These are phyloP conservation scores for Endotricha flammealis DNA, from an alignment of 2,888 invertebrate species.

Conservation along the genomic window DNA sequence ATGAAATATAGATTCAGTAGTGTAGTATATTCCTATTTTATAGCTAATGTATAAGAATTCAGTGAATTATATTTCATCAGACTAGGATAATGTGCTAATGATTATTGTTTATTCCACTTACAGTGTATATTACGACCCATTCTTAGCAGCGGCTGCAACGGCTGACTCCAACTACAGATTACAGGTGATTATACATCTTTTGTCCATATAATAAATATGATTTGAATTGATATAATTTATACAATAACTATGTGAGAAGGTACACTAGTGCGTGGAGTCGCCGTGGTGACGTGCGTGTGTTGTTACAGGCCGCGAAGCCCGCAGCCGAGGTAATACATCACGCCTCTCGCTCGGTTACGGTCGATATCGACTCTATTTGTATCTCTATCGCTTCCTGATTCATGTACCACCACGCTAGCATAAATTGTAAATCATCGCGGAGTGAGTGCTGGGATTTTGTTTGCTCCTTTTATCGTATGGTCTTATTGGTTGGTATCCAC, in stretches of 20 bases:
- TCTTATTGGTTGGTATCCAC: constrained; percentile 62
- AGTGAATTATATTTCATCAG: too few species aligned
- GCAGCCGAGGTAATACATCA: constrained; percentile 81
- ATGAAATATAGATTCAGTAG: too few species aligned
- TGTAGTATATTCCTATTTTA: too few species aligned
- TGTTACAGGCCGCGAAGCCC: constrained; percentile 85
- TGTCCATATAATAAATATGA: background rate
- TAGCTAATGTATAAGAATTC: background rate
- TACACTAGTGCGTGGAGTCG: constrained; percentile 9
- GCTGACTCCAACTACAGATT: constrained; percentile 94
- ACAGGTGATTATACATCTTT: constrained; percentile 82
- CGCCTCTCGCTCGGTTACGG: constrained; percentile 48
- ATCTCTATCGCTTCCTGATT: constrained; percentile 74
- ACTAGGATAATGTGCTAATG: too few species aligned
- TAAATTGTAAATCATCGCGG: constrained; percentile 62
- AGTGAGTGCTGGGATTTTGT: constrained; percentile 74
- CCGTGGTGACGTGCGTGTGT: constrained; percentile 64
- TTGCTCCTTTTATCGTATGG: constrained; percentile 68
- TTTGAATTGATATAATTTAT: background rate
- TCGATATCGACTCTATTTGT: constrained; percentile 52
- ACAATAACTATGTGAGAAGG: background rate
- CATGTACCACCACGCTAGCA: constrained; percentile 68
- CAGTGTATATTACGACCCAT: constrained; percentile 97
- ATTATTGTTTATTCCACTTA: too few species aligned
- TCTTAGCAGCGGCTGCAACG: constrained; percentile 91